phyloP scores from a whole-genome alignment of 1,140 invertebrate species.

The Luehdorfia chinensis region DNA sequence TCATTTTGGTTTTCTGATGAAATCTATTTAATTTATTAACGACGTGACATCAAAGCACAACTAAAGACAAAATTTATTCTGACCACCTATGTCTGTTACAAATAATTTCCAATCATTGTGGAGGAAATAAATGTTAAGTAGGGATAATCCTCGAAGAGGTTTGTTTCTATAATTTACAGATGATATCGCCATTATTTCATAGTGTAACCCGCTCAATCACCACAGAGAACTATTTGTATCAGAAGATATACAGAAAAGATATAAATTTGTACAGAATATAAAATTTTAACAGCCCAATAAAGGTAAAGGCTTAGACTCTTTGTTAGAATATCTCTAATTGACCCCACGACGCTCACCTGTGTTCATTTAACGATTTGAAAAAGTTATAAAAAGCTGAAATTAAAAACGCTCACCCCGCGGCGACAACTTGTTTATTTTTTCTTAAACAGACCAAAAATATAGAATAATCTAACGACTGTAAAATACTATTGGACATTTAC shows the following conservation, averaged over 20 bases:
- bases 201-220: too few species aligned
- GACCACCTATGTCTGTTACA: too few species aligned
- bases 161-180: too few species aligned
- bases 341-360: conserved; percentile 36
- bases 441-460: conserved; percentile 34
- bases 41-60: not conserved
- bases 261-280: too few species aligned
- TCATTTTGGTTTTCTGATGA: conserved; percentile 10
- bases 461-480: conserved; percentile 47
- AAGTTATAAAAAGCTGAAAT: conserved; percentile 39
- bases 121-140: too few species aligned
- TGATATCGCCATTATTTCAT: too few species aligned
- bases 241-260: too few species aligned
- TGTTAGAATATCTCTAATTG: conserved; percentile 56
- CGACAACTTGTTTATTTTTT: conserved; percentile 44
- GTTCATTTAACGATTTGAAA: conserved; percentile 49
- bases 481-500: conserved; percentile 64
- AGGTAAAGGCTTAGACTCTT: conserved; percentile 36
- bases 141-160: too few species aligned
- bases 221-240: too few species aligned
- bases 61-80: conserved; percentile 44
- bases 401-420: conserved; percentile 28
- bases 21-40: conserved; percentile 13
- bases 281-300: conserved; percentile 54
- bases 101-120: too few species aligned